Base-by-base conservation (phyloP, 2,113 vertebrate species). In the Austrofundulus limnaeus region DNA sequence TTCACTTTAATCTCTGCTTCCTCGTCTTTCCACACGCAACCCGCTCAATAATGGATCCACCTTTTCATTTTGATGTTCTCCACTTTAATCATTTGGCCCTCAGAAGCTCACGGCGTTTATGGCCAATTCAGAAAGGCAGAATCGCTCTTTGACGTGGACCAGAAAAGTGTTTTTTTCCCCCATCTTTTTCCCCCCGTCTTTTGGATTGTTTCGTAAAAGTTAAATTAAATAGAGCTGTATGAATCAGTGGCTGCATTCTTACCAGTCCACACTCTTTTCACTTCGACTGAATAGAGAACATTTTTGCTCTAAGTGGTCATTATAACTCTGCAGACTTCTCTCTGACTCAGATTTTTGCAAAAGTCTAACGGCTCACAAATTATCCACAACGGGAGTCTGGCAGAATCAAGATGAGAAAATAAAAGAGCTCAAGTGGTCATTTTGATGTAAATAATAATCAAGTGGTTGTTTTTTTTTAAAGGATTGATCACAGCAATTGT, bases 11-110 rank as follows among this genome's bases (percentile, higher is more conserved):
- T 80, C 77, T 75, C 21, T n/a, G 21, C 45, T 53, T 70, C 66
- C 60, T 81, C 51, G 53, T 75, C 73, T 78, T 58, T 75, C 67
- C 51, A 66, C 16, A 57, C 49, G 67, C 61, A 78, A 62, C 70
- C 66, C 61, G 54, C 72, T 83, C 76, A 84, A 72, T 85, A 75
- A 84, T 82, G 56, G 59, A 86, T 83, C 54, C 41, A 67, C 77
- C 72, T 61, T 87, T 85, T 77, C 37, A 82, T 75, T 81, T 82
- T 70, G 51, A 81, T 78, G 65, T 39, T 37, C 48, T 51, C 31
- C n/a, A 5, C 56, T 70, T 76, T 66, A 54, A 61, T 73, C 55
- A 46, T 70, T 81, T 56, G n/a, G 45, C 54, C 76, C 43, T 62
- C 39, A 50, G 52, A 77, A 46, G 69, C 61, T 66, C 19, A 46